Percentiles rank a stretch among this genome's conserved stretches.
phyloP scores from a whole-genome alignment of 2,113 vertebrate species.

The Lepus americanus region DNA sequence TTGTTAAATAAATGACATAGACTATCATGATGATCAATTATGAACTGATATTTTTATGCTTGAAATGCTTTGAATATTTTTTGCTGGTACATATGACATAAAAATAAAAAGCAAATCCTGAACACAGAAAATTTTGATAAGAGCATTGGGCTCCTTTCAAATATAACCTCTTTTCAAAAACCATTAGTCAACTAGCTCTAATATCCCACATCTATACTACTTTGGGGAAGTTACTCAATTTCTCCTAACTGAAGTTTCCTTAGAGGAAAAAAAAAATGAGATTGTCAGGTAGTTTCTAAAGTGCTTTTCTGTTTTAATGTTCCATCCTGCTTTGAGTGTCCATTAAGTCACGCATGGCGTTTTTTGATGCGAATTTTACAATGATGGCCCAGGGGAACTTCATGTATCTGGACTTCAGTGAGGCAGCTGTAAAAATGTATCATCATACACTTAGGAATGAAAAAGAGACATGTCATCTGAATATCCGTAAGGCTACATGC shows the following conservation, averaged over 20 bases:
- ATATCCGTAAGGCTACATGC: background rate
- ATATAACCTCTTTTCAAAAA: slow-evolving; percentile 19
- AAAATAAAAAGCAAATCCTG: slow-evolving; percentile 48
- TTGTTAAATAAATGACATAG: slow-evolving; percentile 33
- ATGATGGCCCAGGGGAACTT: background rate
- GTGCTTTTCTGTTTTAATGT: slow-evolving; percentile 34
- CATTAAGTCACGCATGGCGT: background rate
- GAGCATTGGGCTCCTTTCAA: background rate
- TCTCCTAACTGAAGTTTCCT: background rate
- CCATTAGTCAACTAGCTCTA: background rate
- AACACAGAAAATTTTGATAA: background rate
- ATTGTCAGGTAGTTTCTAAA: background rate
- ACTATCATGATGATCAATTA: slow-evolving; percentile 6
- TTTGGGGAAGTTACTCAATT: background rate
- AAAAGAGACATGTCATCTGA: background rate
- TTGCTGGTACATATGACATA: slow-evolving; percentile 32
- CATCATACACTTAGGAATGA: background rate
- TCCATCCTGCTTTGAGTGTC: background rate
- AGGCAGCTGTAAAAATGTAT: slow-evolving; percentile 47
- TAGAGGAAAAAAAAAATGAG: background rate
- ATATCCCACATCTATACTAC: background rate
- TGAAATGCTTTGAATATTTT: slow-evolving; percentile 32
- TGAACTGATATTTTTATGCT: slow-evolving; percentile 55
- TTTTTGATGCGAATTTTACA: background rate
- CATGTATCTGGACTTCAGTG: background rate